phyloP scores from a whole-genome alignment of 2,113 vertebrate species.

The Orientallactaga bullata region DNA sequence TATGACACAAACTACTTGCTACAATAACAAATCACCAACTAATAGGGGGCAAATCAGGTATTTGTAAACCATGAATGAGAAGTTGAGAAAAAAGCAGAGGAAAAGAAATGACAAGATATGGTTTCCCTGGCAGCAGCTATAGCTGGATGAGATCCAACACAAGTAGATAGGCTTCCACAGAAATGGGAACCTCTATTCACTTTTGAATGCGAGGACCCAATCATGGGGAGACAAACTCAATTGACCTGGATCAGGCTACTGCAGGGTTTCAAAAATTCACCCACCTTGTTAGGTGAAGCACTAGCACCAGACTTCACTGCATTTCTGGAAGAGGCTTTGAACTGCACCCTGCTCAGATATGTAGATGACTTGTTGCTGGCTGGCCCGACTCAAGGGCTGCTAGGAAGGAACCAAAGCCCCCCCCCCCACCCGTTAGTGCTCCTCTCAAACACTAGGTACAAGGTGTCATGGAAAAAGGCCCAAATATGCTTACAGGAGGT shows the following conservation, averaged over 20 bases:
- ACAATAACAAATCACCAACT: not conserved
- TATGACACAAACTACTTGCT: not conserved
- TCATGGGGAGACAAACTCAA: not conserved
- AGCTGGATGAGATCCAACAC: no score
- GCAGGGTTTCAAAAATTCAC: not conserved
- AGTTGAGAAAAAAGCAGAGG: not conserved
- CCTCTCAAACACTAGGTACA: no score
- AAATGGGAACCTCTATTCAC: not conserved
- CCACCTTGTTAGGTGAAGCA: not conserved
- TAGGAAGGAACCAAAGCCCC: no score
- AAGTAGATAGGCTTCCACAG: not conserved
- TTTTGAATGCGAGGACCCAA: not conserved
- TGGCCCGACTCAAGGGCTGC: no score
- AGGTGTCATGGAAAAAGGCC: no score
- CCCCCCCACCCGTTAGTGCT: no score
- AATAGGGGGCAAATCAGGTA: not conserved
- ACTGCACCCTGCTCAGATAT: no score
- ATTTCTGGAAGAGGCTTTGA: no score
- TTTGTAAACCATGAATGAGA: not conserved
- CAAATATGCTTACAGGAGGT: no score
- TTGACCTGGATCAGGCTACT: not conserved
- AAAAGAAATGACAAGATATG: not conserved
- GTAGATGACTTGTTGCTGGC: no score
- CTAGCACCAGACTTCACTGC: no score
- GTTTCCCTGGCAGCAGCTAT: no score